Conservation (phyloP, 2,113 vertebrate species). For the Origma solitaria region DNA sequence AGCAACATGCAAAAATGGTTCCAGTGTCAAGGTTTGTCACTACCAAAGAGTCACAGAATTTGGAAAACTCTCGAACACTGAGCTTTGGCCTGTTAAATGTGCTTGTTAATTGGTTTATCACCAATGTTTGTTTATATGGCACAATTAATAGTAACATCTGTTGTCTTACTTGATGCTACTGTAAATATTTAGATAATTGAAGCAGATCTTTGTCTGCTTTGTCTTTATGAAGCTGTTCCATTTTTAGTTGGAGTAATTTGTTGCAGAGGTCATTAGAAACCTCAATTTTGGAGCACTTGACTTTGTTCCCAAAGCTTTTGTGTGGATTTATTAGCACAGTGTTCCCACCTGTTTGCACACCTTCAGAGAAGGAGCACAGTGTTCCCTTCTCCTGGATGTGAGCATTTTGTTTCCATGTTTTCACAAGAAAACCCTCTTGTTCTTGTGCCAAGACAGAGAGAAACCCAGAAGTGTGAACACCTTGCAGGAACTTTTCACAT, state of each 20-base stretch:
- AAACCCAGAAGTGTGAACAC: background rate
- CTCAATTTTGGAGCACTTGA: background rate
- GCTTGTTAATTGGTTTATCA: background rate
- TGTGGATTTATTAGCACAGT: background rate
- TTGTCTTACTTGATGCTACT: background rate
- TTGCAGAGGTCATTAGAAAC: background rate
- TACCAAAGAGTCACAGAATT: background rate
- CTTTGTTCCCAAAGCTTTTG: background rate
- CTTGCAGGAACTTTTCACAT: background rate
- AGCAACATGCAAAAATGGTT: background rate
- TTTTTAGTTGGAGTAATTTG: background rate
- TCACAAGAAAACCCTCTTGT: accelerated
- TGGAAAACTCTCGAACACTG: background rate
- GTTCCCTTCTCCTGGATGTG: background rate
- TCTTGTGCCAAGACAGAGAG: background rate
- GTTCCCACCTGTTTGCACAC: background rate
- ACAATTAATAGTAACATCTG: background rate
- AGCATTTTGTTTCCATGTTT: background rate
- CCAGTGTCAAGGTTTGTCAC: background rate
- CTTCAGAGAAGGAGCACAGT: background rate
- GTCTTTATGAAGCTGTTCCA: accelerated
- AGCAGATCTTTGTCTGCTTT: background rate
- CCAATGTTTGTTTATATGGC: background rate
- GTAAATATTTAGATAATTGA: background rate
- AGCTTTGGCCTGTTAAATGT: background rate